Conservation (phyloP, 2,888 invertebrate genomes). For the Hydriomena furcata region DNA sequence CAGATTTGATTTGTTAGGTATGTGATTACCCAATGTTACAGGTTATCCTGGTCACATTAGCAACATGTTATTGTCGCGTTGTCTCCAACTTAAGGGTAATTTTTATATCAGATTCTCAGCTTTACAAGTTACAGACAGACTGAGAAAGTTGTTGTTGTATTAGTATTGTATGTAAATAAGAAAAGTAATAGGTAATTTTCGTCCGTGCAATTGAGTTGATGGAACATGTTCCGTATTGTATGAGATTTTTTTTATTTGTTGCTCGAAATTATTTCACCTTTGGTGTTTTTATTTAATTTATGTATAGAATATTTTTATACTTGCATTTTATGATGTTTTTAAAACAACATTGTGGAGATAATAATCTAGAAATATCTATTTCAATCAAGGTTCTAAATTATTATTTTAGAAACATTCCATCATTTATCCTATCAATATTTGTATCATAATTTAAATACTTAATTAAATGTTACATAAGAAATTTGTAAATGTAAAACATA, state of each 20-base stretch:
- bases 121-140: slow-evolving; percentile 15
- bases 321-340: slow-evolving; percentile 30
- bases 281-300: slow-evolving; percentile 23
- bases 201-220: slow-evolving; percentile 23
- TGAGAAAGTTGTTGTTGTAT: slow-evolving; percentile 26
- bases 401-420: slow-evolving; percentile 20
- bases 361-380: slow-evolving; percentile 1
- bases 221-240: slow-evolving; percentile 26
- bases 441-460: not conserved
- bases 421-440: not conserved
- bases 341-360: slow-evolving; percentile 2
- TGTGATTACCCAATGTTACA: no score
- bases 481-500: not conserved
- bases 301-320: slow-evolving; percentile 26
- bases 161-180: slow-evolving; percentile 36
- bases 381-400: slow-evolving; percentile 5
- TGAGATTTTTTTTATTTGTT: slow-evolving; percentile 32
- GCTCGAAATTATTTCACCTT: slow-evolving; percentile 24
- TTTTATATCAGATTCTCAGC: not conserved
- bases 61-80: no score
- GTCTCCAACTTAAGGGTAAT: no score
- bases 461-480: not conserved
- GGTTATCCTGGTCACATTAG: no score
- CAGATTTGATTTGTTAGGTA: no score
- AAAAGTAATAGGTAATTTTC: slow-evolving; percentile 23